phyloP scores from a whole-genome alignment of 2,113 vertebrate genomes.

The human region DNA sequence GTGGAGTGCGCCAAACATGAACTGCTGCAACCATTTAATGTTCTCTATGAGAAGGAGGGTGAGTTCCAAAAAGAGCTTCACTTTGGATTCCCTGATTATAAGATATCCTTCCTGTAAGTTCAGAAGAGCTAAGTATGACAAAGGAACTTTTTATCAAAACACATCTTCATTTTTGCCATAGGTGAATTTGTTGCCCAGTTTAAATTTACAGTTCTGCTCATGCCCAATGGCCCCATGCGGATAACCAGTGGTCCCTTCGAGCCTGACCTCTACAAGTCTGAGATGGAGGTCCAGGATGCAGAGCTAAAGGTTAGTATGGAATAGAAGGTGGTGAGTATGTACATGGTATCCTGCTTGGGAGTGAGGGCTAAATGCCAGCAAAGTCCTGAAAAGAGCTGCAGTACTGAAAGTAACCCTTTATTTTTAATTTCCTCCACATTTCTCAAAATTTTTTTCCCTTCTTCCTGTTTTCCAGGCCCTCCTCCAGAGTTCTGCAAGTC shows the following conservation, averaged over 20 bases:
- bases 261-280: constrained; percentile 95
- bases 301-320: constrained; percentile 92
- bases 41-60: constrained; percentile 98
- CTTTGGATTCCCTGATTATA: neutral
- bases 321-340: neutral
- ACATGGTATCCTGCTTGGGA: neutral
- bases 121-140: neutral
- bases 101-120: neutral
- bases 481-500: constrained; percentile 96
- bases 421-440: neutral
- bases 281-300: constrained; percentile 94
- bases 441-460: neutral
- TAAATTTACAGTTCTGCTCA: constrained; percentile 98
- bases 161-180: constrained; percentile 71
- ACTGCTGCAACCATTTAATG: constrained; percentile 96
- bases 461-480: constrained; percentile 86
- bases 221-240: constrained; percentile 97
- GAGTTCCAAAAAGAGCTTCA: constrained; percentile 66
- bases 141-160: neutral
- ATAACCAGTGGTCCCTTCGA: constrained; percentile 96
- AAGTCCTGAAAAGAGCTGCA: neutral
- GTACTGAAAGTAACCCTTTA: neutral
- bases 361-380: neutral
- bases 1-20: constrained; percentile 98
- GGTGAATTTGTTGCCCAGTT: constrained; percentile 98